These are phyloP conservation scores for Micronisus gabar DNA, from an alignment of 2,113 vertebrate species.

Conservation along the genomic window DNA sequence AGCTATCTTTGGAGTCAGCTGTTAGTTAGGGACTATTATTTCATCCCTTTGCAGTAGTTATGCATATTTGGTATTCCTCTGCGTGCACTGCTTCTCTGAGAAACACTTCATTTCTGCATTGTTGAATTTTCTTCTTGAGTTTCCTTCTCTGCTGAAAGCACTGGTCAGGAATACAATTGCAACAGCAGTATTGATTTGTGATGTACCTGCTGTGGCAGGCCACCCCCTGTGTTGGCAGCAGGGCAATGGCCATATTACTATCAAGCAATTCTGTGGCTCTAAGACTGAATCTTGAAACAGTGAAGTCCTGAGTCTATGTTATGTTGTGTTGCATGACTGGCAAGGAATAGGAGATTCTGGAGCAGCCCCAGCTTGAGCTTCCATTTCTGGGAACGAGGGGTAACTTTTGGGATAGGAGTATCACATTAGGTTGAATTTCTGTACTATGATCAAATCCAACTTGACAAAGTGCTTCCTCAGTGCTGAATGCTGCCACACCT, in stretches of 20 bases:
- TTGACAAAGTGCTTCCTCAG: not conserved
- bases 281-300: not conserved
- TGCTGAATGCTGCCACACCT: not conserved
- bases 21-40: not conserved
- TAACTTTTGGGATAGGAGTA: not conserved
- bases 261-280: not conserved
- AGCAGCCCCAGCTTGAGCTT: not conserved
- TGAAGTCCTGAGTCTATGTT: not conserved
- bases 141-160: not conserved
- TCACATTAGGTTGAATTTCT: not conserved
- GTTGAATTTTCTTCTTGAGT: not conserved
- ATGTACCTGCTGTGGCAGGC: not conserved
- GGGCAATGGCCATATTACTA: not conserved
- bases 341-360: not conserved
- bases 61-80: not conserved
- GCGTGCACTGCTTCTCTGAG: accelerated
- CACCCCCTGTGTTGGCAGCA: not conserved
- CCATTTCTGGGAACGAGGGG: not conserved
- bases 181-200: not conserved
- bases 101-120: not conserved
- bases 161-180: not conserved
- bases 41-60: not conserved
- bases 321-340: not conserved
- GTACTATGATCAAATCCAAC: not conserved
- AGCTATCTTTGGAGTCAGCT: not conserved